Percentiles rank a stretch among this genome's conserved stretches.
Evolutionary conservation across 2,797 vertebrate genomes (phyloP).

Genomic region (Amazona ochrocephala): DNA sequence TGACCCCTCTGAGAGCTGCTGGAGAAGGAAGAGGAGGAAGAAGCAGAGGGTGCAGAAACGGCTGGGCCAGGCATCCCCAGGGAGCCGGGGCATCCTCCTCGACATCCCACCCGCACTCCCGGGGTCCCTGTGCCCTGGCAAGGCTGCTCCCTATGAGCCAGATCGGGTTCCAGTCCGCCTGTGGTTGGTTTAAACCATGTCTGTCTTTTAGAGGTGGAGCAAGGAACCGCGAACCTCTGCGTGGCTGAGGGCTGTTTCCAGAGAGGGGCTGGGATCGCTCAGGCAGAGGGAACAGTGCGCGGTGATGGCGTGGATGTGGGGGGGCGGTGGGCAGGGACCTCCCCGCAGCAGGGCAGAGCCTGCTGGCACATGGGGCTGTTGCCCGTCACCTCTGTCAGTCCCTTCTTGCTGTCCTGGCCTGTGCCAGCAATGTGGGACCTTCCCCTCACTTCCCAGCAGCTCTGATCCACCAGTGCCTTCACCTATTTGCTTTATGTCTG

Average conservation of each 20-base stretch:
- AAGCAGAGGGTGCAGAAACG: background rate
- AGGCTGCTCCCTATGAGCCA: background rate
- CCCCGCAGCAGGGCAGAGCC: background rate
- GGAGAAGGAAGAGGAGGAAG: background rate
- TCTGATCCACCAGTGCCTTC: background rate
- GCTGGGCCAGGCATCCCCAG: fast-evolving
- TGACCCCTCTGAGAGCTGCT: background rate
- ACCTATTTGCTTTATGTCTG: conserved; percentile 14
- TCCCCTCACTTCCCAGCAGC: background rate
- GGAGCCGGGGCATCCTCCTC: background rate
- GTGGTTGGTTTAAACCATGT: background rate
- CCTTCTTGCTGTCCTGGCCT: background rate
- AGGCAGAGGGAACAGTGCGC: background rate
- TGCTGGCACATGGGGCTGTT: background rate
- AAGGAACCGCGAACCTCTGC: background rate
- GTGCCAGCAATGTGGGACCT: background rate
- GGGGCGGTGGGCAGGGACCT: background rate
- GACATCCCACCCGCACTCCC: fast-evolving
- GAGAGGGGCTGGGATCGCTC: background rate
- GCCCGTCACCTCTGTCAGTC: fast-evolving
- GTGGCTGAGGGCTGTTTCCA: background rate
- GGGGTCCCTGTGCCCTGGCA: background rate
- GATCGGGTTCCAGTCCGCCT: conserved; percentile 20
- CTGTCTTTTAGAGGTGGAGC: conserved; percentile 25
- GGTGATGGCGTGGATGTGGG: fast-evolving